phyloP scores from a whole-genome alignment of 1,140 invertebrate species.

The Medauroidea extradentata region DNA sequence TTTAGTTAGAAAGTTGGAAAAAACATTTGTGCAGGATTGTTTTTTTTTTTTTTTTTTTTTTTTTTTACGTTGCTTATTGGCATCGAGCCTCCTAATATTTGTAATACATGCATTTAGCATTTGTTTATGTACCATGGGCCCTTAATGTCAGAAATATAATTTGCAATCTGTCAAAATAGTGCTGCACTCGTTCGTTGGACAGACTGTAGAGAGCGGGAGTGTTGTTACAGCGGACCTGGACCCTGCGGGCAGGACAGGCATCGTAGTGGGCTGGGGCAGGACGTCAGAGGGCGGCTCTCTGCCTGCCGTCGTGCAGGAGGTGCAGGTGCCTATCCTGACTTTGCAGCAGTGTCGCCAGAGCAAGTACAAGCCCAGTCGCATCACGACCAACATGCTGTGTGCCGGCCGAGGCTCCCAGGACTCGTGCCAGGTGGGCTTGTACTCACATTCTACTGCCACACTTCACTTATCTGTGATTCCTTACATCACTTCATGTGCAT shows the following conservation, averaged over 20 bases:
- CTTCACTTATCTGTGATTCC: no score
- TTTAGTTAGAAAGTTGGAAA: no score
- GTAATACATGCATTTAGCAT: no score
- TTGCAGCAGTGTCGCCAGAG: conserved; percentile 70
- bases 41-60: no score
- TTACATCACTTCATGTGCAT: no score
- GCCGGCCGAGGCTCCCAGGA: conserved; percentile 21
- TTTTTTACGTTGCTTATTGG: no score
- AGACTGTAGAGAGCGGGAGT: background rate
- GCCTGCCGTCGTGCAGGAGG: conserved; percentile 75
- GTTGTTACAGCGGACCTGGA: background rate
- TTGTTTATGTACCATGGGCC: no score
- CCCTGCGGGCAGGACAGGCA: conserved; percentile 61
- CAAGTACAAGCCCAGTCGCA: conserved; percentile 74
- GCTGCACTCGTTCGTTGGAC: no score
- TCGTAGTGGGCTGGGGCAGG: conserved; percentile 79
- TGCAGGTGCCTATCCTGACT: conserved; percentile 76
- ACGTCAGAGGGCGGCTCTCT: conserved; percentile 73
- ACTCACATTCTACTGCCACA: background rate
- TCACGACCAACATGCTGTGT: conserved; percentile 70
- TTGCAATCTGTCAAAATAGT: no score
- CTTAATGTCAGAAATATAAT: no score
- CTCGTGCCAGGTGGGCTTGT: conserved; percentile 13
- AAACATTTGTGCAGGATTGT: no score
- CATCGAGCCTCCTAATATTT: no score